Conservation (phyloP, 2,888 invertebrate genomes). For the Hypomecis punctinalis region DNA sequence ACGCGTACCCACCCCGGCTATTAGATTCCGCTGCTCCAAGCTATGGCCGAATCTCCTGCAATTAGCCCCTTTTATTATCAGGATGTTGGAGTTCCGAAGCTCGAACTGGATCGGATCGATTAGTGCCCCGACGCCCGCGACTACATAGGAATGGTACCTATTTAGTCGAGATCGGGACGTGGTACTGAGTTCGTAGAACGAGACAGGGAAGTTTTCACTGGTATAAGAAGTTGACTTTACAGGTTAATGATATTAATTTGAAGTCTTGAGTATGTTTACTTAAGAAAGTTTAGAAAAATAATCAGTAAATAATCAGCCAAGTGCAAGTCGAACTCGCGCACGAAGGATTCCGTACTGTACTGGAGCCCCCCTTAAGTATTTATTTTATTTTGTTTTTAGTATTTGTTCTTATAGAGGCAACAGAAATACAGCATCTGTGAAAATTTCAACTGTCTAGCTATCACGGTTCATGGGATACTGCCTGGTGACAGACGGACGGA, state of each 20-base stretch:
- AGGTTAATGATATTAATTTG: background rate
- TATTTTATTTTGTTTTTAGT: no score
- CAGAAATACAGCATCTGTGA: no score
- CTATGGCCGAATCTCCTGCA: slow-evolving; percentile 18
- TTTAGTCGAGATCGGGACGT: slow-evolving; percentile 8
- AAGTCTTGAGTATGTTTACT: background rate
- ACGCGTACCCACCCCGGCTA: slow-evolving; percentile 13
- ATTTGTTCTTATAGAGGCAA: no score
- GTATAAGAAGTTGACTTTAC: background rate
- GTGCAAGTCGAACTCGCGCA: no score
- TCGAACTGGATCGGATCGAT: slow-evolving; percentile 26
- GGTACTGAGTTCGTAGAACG: slow-evolving; percentile 7
- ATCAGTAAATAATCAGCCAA: no score
- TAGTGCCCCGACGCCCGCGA: slow-evolving; percentile 11
- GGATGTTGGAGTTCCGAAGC: slow-evolving; percentile 27
- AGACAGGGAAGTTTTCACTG: slow-evolving; percentile 4
- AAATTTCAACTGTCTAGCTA: no score
- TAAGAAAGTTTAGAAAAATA: no score
- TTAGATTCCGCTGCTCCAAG: slow-evolving; percentile 27
- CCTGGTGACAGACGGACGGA: no score
- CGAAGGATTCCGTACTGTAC: no score
- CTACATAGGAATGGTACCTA: slow-evolving; percentile 8
- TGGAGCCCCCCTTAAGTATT: no score
- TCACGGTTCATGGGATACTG: no score
- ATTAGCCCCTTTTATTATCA: slow-evolving; percentile 34